phyloP scores from a whole-genome alignment of 1,140 invertebrate species.

The Latrodectus geometricus region DNA sequence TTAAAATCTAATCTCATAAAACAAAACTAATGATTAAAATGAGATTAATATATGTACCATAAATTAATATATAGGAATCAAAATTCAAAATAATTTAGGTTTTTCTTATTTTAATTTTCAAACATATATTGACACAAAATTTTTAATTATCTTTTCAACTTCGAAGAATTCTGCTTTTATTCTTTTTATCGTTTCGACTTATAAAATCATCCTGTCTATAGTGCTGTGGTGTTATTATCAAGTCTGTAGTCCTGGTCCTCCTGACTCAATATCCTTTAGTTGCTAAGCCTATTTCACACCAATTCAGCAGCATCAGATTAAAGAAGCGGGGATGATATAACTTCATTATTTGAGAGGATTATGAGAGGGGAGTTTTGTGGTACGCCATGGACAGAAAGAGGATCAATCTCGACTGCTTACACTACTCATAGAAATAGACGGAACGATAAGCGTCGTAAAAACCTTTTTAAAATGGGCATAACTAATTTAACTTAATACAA shows the following conservation, averaged over 20 bases:
- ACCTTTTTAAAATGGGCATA: too few species aligned
- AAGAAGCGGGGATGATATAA: conserved; percentile 8
- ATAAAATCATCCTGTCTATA: background rate
- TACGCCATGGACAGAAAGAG: background rate
- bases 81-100: background rate
- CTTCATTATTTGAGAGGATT: conserved; percentile 35
- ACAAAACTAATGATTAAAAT: too few species aligned
- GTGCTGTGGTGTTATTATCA: background rate
- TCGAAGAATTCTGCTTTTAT: background rate
- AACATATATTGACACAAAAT: background rate
- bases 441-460: background rate
- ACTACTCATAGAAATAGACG: background rate
- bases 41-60: too few species aligned
- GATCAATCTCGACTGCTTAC: background rate
- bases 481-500: too few species aligned
- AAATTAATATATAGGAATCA: background rate
- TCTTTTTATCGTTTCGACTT: background rate
- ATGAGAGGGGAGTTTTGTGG: background rate
- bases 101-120: background rate
- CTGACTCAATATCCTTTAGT: conserved; percentile 6
- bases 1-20: too few species aligned
- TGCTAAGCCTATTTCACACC: conserved; percentile 47
- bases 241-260: background rate
- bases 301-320: conserved; percentile 29
- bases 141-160: background rate